A percentile compares a stretch with the other conserved stretches of the same genome.
These are phyloP conservation scores for Thera obeliscata DNA, from an alignment of 2,888 invertebrate species.

Conservation along the genomic window DNA sequence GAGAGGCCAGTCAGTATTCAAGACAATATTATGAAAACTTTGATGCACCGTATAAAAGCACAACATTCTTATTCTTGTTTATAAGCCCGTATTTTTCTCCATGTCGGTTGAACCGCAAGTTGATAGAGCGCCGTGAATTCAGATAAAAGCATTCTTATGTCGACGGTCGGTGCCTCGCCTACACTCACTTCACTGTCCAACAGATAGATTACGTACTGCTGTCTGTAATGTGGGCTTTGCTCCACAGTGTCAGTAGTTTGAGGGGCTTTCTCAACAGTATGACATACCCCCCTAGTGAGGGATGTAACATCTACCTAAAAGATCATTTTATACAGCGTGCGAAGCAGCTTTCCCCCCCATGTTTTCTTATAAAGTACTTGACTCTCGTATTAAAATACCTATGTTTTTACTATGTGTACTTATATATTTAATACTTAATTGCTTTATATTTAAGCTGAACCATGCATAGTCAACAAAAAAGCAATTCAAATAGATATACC, in stretches of 20 bases:
- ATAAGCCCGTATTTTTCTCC: slow-evolving; percentile 17
- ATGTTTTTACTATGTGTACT: no score
- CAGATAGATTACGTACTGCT: slow-evolving; percentile 13
- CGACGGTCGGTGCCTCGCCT: slow-evolving; percentile 12
- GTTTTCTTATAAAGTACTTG: no score
- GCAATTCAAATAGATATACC: background rate
- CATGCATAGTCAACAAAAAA: no score
- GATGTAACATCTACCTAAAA: no score
- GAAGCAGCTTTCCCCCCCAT: no score
- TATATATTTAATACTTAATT: no score
- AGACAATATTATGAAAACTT: background rate
- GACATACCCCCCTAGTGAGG: background rate
- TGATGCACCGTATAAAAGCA: background rate
- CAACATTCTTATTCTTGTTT: slow-evolving; percentile 6
- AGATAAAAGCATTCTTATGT: slow-evolving; percentile 50
- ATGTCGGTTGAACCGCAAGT: slow-evolving; percentile 20
- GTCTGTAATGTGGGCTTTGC: background rate
- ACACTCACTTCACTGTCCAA: slow-evolving; percentile 4
- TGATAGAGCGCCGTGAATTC: slow-evolving; percentile 27
- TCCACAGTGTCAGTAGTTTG: background rate
- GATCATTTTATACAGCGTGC: no score
- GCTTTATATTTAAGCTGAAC: no score
- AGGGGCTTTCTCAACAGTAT: background rate
- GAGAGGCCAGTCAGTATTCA: no score
- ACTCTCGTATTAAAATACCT: no score